Evolutionary conservation across 2,888 invertebrate genomes (phyloP).

Genomic region (Megaustenia siamemsis): DNA sequence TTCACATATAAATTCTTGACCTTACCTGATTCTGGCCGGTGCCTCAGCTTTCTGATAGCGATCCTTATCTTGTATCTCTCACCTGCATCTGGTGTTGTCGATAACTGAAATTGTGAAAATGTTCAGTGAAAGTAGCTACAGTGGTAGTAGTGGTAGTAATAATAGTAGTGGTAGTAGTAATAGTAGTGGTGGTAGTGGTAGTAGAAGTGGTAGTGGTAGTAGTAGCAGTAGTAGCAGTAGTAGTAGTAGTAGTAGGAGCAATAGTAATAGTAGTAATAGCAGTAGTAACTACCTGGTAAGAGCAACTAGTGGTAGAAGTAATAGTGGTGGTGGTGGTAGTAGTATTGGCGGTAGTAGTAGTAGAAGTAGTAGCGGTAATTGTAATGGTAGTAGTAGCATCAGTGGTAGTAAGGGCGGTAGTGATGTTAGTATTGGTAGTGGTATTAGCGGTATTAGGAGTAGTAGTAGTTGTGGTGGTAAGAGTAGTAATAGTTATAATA

Average conservation of each 20-base stretch:
- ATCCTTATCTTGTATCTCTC: background rate
- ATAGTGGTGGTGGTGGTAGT: background rate
- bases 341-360: too few relatives aligned
- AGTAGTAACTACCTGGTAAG: background rate
- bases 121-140: too few relatives aligned
- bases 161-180: background rate
- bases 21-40: conserved; percentile 3
- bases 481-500: too few relatives aligned
- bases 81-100: background rate
- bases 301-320: background rate
- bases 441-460: too few relatives aligned
- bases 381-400: too few relatives aligned
- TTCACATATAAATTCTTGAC: too few relatives aligned
- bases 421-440: too few relatives aligned
- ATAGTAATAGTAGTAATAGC: background rate
- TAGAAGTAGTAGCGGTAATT: too few relatives aligned
- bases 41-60: background rate
- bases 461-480: too few relatives aligned
- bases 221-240: background rate
- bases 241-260: background rate
- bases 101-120: background rate
- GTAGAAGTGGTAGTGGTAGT: background rate
- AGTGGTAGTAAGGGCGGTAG: too few relatives aligned
- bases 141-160: background rate
- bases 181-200: background rate